Conservation (phyloP, 2,113 vertebrate genomes). For the Dromiciops gliroides region DNA sequence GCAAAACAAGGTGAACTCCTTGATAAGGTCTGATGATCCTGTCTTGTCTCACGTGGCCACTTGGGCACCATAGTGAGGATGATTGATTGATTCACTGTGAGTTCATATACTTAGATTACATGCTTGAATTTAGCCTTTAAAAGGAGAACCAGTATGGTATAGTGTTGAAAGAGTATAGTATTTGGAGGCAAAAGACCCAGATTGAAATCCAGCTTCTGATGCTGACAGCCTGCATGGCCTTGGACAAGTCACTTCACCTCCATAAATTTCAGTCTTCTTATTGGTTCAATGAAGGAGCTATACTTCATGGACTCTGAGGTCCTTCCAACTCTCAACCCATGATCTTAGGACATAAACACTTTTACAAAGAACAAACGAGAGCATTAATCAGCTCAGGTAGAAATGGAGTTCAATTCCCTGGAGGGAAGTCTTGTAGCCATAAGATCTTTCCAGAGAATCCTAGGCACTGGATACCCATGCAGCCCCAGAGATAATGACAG, state of each 20-base stretch:
- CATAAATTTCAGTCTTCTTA: background rate
- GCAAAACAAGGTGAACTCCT: too few relatives aligned
- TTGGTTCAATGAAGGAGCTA: background rate
- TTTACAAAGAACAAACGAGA: background rate
- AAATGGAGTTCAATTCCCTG: background rate
- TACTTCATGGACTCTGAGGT: too few relatives aligned
- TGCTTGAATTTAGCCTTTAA: background rate
- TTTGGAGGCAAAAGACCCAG: background rate
- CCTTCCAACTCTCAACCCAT: too few relatives aligned
- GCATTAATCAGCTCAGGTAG: background rate
- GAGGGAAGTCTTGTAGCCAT: background rate
- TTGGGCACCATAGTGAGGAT: background rate
- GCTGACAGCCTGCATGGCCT: background rate
- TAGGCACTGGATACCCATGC: background rate
- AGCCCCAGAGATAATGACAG: background rate
- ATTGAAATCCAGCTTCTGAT: background rate
- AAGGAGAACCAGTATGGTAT: background rate
- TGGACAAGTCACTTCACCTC: background rate
- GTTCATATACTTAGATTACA: background rate
- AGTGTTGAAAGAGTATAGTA: background rate
- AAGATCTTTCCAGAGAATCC: background rate
- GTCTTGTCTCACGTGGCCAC: background rate
- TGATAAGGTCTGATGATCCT: background rate
- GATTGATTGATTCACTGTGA: background rate
- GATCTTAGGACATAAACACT: background rate